Percentiles rank a stretch among this genome's conserved stretches.
phyloP scores from a whole-genome alignment of 2,888 invertebrate genomes.

The Carterocephalus palaemon region DNA sequence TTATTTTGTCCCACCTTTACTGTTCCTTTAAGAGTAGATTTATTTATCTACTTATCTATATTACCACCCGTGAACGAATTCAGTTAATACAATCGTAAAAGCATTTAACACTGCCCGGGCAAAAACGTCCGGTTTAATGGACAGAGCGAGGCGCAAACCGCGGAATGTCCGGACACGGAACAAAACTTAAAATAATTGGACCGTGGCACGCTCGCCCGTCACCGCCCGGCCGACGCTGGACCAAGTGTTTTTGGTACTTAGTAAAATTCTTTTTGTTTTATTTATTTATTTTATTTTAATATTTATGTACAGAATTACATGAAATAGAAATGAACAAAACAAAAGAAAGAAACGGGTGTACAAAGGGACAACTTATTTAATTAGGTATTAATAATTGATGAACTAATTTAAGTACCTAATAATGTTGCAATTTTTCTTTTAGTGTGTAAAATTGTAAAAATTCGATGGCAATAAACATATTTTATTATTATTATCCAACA shows the following conservation, averaged over 20 bases:
- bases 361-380: conserved; percentile 3
- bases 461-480: no score
- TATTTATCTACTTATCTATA: no score
- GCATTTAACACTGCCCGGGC: conserved; percentile 52
- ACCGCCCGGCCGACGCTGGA: conserved; percentile 31
- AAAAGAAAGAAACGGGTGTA: no score
- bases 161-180: conserved; percentile 72
- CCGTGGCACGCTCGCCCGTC: conserved; percentile 56
- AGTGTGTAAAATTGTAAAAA: no score
- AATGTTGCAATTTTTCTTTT: no score
- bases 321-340: no score
- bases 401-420: no score
- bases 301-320: neutral
- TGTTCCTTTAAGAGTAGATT: no score
- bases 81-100: conserved; percentile 29
- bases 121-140: conserved; percentile 60
- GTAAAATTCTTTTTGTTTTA: neutral
- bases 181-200: conserved; percentile 78
- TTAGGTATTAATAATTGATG: neutral
- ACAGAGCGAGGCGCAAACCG: conserved; percentile 63
- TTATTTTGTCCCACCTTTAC: no score
- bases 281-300: neutral
- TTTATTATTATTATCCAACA: no score
- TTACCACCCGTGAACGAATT: neutral
- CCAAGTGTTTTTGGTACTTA: conserved; percentile 25